Conservation (phyloP, 2,113 vertebrate species). For the Nibea coibor region DNA sequence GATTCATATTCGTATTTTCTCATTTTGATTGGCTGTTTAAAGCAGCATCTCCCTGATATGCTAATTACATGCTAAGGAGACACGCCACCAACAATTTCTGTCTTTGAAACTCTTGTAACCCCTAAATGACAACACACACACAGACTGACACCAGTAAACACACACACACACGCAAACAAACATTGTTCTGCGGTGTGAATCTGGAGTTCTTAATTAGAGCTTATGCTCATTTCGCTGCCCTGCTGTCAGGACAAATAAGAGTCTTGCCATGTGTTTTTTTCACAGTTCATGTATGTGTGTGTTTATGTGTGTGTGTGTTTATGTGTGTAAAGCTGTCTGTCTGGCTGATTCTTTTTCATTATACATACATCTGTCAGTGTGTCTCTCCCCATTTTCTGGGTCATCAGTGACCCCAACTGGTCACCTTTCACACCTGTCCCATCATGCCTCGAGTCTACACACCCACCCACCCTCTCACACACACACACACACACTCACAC, state of each 20-base stretch:
- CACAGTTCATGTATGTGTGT: background rate
- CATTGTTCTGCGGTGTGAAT: background rate
- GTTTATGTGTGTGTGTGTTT: conserved; percentile 22
- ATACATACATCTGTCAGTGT: conserved; percentile 27
- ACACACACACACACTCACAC: background rate
- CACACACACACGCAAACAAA: conserved; percentile 4
- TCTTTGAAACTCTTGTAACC: conserved; percentile 29
- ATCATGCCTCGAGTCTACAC: conserved; percentile 10
- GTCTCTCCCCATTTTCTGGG: conserved; percentile 46
- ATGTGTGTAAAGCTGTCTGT: conserved; percentile 6
- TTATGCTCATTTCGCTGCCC: conserved; percentile 10
- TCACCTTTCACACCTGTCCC: conserved; percentile 59
- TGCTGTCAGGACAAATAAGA: conserved; percentile 34
- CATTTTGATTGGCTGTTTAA: conserved; percentile 56
- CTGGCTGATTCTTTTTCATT: conserved; percentile 11
- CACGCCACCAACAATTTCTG: background rate
- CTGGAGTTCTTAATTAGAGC: conserved; percentile 35
- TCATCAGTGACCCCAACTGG: conserved; percentile 36
- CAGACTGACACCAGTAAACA: conserved; percentile 6
- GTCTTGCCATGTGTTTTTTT: conserved; percentile 15
- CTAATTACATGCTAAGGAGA: conserved; percentile 50
- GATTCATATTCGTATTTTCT: too few relatives aligned
- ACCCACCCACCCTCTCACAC: conserved; percentile 4
- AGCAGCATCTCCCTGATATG: conserved; percentile 54
- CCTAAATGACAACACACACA: conserved; percentile 40